Evolutionary conservation across 2,888 invertebrate species (phyloP).

Genomic region (Habrosyne pyritoides): DNA sequence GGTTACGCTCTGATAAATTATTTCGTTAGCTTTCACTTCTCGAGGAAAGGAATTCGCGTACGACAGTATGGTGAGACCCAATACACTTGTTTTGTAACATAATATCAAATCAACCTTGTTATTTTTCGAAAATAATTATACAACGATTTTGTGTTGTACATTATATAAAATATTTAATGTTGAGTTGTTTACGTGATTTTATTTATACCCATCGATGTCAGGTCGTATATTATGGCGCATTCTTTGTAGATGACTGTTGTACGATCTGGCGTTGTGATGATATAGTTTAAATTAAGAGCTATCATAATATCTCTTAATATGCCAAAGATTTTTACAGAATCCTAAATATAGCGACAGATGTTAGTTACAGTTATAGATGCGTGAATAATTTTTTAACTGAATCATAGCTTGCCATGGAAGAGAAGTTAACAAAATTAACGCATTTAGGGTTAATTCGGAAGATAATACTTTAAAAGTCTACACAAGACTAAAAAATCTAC

Average conservation of each 20-base stretch:
- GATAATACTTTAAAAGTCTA: no score
- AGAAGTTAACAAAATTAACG: no score
- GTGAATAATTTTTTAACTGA: not conserved
- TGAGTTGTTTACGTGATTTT: not conserved
- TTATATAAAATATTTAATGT: not conserved
- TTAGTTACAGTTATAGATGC: no score
- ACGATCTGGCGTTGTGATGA: not conserved
- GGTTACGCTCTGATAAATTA: slow-evolving; percentile 72
- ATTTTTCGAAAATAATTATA: slow-evolving; percentile 7
- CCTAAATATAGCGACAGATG: no score
- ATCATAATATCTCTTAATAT: not conserved
- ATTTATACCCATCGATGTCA: slow-evolving; percentile 8
- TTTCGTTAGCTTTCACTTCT: slow-evolving; percentile 73
- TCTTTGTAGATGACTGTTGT: not conserved
- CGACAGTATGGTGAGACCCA: slow-evolving; percentile 19
- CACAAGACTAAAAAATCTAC: no score
- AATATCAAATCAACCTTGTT: slow-evolving; percentile 40
- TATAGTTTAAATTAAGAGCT: not conserved
- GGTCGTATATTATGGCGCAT: not conserved
- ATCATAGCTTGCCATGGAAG: no score
- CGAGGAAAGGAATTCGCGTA: slow-evolving; percentile 59
- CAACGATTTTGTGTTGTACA: not conserved
- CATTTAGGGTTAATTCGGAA: no score
- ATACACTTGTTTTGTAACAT: slow-evolving; percentile 49
- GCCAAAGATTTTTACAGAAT: not conserved